phyloP scores from a whole-genome alignment of 2,797 vertebrate genomes.

The Oryzias sinensis region DNA sequence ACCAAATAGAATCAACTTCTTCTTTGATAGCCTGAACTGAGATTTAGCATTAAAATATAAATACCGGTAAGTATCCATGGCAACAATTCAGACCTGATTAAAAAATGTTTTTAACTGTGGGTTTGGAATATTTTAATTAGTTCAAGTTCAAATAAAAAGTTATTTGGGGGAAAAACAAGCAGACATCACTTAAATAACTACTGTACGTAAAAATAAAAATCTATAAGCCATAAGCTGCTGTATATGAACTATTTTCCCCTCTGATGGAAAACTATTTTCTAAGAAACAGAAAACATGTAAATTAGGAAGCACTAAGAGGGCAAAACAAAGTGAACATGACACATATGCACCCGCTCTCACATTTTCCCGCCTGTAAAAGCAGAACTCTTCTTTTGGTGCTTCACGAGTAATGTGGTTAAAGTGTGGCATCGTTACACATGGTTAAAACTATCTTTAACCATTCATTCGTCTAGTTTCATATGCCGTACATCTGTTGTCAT shows the following conservation, averaged over 20 bases:
- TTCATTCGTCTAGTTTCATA: conserved; percentile 32
- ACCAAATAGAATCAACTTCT: not conserved
- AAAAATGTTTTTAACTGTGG: not conserved
- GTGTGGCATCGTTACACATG: conserved; percentile 54
- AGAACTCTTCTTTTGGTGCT: conserved; percentile 40
- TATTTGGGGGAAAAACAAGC: not conserved
- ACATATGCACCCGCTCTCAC: conserved; percentile 19
- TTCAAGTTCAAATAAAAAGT: not conserved
- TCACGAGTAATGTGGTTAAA: conserved; percentile 56
- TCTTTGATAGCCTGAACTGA: not conserved
- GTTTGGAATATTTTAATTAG: not conserved
- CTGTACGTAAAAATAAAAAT: no score
- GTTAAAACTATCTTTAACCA: conserved; percentile 53
- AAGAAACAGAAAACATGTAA: not conserved
- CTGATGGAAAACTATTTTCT: no score
- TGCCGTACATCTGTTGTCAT: conserved; percentile 24
- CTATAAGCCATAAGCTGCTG: no score
- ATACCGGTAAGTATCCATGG: no score
- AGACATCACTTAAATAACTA: no score
- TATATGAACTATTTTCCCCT: no score
- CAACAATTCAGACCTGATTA: no score
- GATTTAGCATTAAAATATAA: not conserved
- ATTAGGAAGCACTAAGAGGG: not conserved
- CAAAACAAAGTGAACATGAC: conserved; percentile 22
- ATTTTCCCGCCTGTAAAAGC: conserved; percentile 29